phyloP scores from a whole-genome alignment of 2,888 invertebrate species.

The Eumerus sabulonum region DNA sequence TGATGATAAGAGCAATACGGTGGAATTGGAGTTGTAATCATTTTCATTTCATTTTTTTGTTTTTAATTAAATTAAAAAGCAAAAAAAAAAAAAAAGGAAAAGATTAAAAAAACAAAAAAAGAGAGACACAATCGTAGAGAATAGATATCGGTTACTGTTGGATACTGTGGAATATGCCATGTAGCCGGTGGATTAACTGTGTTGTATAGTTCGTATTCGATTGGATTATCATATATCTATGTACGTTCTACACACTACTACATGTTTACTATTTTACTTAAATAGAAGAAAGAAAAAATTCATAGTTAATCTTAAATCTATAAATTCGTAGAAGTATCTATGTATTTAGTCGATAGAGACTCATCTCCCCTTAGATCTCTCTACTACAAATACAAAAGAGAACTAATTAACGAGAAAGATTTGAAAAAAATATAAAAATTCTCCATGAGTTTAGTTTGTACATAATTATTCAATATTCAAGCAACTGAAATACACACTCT shows the following conservation, averaged over 20 bases:
- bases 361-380: too few species aligned
- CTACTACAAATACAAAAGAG: too few species aligned
- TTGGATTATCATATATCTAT: too few species aligned
- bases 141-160: constrained; percentile 23
- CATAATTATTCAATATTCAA: constrained; percentile 13
- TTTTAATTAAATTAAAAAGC: not conserved
- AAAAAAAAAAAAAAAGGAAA: not conserved
- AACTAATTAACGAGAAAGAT: too few species aligned
- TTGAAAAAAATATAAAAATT: too few species aligned
- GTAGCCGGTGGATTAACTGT: constrained; percentile 38
- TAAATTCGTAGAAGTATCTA: constrained; percentile 32
- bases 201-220: constrained; percentile 13
- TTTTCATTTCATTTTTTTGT: constrained; percentile 31
- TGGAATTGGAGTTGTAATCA: constrained; percentile 29
- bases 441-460: too few species aligned
- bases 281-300: constrained; percentile 56
- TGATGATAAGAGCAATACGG: constrained; percentile 54
- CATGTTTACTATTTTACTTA: constrained; percentile 48
- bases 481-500: constrained; percentile 46
- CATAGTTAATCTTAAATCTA: constrained; percentile 40
- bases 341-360: constrained; percentile 23
- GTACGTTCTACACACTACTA: not conserved
- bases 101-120: constrained; percentile 22
- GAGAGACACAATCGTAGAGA: not conserved
- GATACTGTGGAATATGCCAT: not conserved